Conservation (phyloP, 2,888 invertebrate genomes). For the Nomada ruficornis region DNA sequence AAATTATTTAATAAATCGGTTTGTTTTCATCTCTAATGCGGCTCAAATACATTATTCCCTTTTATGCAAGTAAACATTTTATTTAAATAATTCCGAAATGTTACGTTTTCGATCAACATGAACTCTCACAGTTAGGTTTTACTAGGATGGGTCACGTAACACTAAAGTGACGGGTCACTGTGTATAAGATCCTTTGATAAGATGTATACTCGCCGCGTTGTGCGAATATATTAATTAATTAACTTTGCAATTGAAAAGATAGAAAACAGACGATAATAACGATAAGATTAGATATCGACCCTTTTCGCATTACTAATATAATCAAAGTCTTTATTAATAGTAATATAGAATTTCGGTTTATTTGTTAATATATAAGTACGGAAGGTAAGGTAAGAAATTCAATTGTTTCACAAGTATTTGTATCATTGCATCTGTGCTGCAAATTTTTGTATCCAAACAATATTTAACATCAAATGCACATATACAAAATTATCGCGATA, state of each 20-base stretch:
- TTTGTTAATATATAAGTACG: neutral
- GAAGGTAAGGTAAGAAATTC: neutral
- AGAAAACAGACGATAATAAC: neutral
- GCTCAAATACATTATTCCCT: neutral
- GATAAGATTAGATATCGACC: neutral
- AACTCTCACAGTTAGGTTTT: conserved; percentile 25
- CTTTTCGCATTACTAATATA: neutral
- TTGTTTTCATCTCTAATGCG: neutral
- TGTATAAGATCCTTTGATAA: conserved; percentile 3
- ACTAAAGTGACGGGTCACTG: conserved; percentile 32
- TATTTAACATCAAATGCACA: neutral
- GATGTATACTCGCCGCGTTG: neutral
- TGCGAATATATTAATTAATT: neutral
- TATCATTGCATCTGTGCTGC: neutral
- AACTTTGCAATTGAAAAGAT: neutral
- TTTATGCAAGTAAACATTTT: neutral
- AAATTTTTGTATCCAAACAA: neutral
- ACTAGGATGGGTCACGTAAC: conserved; percentile 24
- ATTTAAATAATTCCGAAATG: neutral
- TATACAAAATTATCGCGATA: neutral
- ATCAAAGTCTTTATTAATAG: neutral
- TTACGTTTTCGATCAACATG: conserved; percentile 21
- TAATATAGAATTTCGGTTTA: neutral
- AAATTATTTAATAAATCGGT: neutral
- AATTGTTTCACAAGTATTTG: neutral